phyloP scores from a whole-genome alignment of 2,113 vertebrate species.

The Anthoscopus minutus region DNA sequence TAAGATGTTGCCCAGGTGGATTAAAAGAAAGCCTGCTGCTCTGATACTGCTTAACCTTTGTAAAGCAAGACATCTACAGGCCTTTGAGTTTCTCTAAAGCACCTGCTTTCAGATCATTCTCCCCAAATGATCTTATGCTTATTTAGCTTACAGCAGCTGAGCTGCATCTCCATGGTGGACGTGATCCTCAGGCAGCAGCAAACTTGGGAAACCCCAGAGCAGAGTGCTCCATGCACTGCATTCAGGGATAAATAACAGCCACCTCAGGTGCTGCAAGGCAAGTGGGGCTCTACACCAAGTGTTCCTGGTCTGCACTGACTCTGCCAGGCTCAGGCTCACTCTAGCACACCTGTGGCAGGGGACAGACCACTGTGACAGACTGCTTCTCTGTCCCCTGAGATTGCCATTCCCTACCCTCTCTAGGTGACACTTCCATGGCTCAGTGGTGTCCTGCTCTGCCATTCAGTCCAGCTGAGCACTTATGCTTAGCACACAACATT shows the following conservation, averaged over 20 bases:
- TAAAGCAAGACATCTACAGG: background rate
- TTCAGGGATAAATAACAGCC: too few species aligned
- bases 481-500: background rate
- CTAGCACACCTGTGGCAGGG: background rate
- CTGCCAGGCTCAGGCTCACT: background rate
- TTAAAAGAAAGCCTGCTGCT: background rate
- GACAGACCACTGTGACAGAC: background rate
- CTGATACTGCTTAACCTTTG: background rate
- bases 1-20: background rate
- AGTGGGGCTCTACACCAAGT: background rate
- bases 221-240: background rate
- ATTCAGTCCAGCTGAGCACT: background rate
- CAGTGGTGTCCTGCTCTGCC: background rate
- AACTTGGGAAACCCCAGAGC: background rate
- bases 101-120: background rate
- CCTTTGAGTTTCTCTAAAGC: background rate
- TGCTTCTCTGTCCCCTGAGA: background rate
- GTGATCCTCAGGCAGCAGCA: background rate
- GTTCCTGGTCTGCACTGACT: background rate
- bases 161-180: rapidly evolving
- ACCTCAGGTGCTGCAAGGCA: background rate
- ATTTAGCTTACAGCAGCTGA: background rate
- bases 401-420: background rate
- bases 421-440: background rate
- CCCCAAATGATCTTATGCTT: background rate